Evolutionary conservation across 1,140 invertebrate genomes (phyloP).

Genomic region (Drosophila subpulchrella): DNA sequence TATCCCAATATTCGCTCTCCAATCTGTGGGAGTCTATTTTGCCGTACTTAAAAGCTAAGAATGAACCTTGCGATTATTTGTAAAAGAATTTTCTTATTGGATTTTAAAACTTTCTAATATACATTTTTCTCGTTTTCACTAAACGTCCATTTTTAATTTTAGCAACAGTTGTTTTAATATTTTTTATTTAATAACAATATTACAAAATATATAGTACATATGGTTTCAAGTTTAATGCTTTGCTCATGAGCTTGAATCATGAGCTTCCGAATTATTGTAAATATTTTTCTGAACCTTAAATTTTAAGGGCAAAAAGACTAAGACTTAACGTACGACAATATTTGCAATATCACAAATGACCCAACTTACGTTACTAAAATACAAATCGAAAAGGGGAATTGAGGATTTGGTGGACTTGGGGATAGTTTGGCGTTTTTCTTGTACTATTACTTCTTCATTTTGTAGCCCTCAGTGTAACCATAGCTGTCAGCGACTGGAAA

Average conservation of each 20-base stretch:
- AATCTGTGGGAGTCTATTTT: too few species aligned
- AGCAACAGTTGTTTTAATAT: constrained; percentile 26
- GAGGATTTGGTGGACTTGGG: background rate
- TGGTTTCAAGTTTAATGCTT: constrained; percentile 38
- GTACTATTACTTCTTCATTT: constrained; percentile 62
- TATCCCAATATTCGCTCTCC: too few species aligned
- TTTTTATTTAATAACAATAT: constrained; percentile 53
- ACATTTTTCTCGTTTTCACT: too few species aligned
- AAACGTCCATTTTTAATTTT: background rate
- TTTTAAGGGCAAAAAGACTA: constrained; percentile 48
- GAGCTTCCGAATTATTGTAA: constrained; percentile 18
- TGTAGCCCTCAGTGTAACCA: constrained; percentile 70
- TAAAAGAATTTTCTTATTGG: too few species aligned
- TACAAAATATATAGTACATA: constrained; percentile 34
- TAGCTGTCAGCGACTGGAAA: constrained; percentile 75
- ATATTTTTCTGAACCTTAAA: constrained; percentile 31
- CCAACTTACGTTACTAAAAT: constrained; percentile 73
- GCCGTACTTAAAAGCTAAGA: too few species aligned
- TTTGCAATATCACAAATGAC: constrained; percentile 82
- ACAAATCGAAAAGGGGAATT: constrained; percentile 42
- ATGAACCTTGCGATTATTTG: too few species aligned
- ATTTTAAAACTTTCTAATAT: too few species aligned
- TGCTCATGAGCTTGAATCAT: constrained; percentile 31
- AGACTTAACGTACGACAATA: constrained; percentile 55
- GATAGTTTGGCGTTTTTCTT: background rate